Evolutionary conservation across 2,113 vertebrate species (phyloP).

Genomic region (Ptilonorhynchus violaceus): DNA sequence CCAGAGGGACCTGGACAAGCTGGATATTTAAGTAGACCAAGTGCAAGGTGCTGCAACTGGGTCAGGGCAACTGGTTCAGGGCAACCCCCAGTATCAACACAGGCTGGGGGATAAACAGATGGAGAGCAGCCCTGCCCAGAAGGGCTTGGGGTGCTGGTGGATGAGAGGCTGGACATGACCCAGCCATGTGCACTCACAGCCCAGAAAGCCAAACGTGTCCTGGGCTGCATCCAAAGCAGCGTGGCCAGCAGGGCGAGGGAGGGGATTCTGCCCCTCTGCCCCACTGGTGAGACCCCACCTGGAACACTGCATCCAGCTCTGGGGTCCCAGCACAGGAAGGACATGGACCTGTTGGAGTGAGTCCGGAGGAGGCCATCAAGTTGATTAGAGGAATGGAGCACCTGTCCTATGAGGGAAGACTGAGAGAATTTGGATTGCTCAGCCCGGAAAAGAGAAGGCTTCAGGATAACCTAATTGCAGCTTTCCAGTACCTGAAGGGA

Average conservation of each 20-base stretch:
- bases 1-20: not conserved
- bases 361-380: not conserved
- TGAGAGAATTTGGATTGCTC: not conserved
- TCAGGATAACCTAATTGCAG: not conserved
- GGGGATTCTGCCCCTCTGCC: not conserved
- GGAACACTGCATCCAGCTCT: not conserved
- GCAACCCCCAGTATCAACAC: rapidly evolving
- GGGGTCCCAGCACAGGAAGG: too few species aligned
- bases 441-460: not conserved
- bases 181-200: not conserved
- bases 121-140: not conserved
- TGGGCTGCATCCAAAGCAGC: not conserved
- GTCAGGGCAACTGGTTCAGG: rapidly evolving
- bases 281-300: not conserved
- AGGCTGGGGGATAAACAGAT: not conserved
- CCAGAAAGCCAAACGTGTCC: not conserved
- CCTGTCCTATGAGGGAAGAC: not conserved
- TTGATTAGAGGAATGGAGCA: not conserved
- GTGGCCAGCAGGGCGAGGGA: not conserved
- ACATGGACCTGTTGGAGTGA: rapidly evolving
- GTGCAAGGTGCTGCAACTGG: not conserved
- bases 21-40: not conserved
- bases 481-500: not conserved
- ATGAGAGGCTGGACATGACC: not conserved
- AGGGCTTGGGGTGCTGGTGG: not conserved